Base-by-base conservation (phyloP, 1,140 invertebrate genomes). In the Drosophila insularis region DNA sequence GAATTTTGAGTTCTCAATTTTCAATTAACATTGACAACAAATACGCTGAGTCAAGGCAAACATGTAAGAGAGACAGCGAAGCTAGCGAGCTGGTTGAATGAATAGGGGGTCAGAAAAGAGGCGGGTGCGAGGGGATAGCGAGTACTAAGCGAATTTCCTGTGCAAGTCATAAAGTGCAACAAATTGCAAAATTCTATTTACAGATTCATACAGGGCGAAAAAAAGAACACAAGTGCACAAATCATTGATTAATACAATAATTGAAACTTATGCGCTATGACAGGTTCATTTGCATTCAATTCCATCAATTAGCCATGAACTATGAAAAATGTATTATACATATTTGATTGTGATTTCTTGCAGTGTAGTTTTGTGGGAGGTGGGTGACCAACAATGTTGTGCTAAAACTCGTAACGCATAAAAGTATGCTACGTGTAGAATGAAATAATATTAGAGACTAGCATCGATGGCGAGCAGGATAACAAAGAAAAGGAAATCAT, bases 1-100 rank as follows among this genome's bases (percentile, higher is more conserved):
- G 78, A 85, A 87, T 81, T 85, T 78, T 78, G 74, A 86, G 73
- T 77, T 84, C 81, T 86, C 78, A 81, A 81, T 78, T 85, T 85
- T 85, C 78, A 87, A 85, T 85, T 85, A 85, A 81, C 80, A 87
- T 53, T 60, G 53, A 23, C 70, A 63, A 54, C 69, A 61, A 84
- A 74, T 73, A 61, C 78, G 81, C 82, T 85, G 81, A 85, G 65
- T 81, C 81, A 81, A 63, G 53, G 32, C 23, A 61, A 56, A 23
- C 62, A 61, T 27, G 31, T 21, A 32, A 32, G 46, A 56, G 53
- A 61, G 65, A 46, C n/a, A 14, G 27, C 3, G 27, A 32, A 56
- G 13, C 5, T 17, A 31, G n/a, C 23, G 23, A 23, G 23, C 23
- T 23, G 3, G 23, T 4, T 23, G 6, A 27, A 27, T 27, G 27